A percentile compares a stretch with the other conserved stretches of the same genome.
phyloP scores from a whole-genome alignment of 2,888 invertebrate species.

The Cheilosia pagana region DNA sequence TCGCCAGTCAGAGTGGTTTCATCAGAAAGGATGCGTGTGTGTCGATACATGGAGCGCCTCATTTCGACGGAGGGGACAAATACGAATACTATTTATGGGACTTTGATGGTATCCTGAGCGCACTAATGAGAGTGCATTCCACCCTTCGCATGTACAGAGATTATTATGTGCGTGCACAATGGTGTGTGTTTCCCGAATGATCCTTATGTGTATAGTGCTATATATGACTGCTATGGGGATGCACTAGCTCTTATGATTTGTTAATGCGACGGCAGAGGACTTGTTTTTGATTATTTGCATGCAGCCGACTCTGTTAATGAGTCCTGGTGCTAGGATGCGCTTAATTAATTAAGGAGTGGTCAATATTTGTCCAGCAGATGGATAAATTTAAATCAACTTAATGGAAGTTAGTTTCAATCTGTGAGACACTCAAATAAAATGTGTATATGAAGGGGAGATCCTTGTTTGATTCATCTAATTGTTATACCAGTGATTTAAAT shows the following conservation, averaged over 20 bases:
- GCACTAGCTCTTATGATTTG: conserved; percentile 10
- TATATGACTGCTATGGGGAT: too few species aligned
- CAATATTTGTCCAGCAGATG: conserved; percentile 6
- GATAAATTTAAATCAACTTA: conserved; percentile 12
- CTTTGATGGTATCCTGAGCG: neutral
- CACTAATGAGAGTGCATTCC: conserved; percentile 20
- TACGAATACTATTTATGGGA: conserved; percentile 7
- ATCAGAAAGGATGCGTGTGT: conserved; percentile 13
- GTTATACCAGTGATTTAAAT: neutral
- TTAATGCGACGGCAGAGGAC: conserved; percentile 8
- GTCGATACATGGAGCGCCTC: conserved; percentile 22
- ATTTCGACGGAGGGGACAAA: conserved; percentile 27
- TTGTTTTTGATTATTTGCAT: conserved; percentile 20
- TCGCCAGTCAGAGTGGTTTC: conserved; percentile 4
- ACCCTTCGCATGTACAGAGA: neutral
- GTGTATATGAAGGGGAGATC: neutral
- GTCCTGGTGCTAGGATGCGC: conserved; percentile 8
- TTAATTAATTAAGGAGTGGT: conserved; percentile 19
- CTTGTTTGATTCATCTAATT: neutral
- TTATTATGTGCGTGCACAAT: neutral
- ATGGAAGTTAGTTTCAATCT: conserved; percentile 4
- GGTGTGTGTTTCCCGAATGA: conserved; percentile 2
- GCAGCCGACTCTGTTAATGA: conserved; percentile 15
- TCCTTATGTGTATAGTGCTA: neutral
- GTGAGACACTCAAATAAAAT: neutral